Evolutionary conservation across 37 sponge, comb jelly and placozoan species (phyloP), one percentile per base, ranked within the genome.

Genomic region (Agelas oroides): DNA sequence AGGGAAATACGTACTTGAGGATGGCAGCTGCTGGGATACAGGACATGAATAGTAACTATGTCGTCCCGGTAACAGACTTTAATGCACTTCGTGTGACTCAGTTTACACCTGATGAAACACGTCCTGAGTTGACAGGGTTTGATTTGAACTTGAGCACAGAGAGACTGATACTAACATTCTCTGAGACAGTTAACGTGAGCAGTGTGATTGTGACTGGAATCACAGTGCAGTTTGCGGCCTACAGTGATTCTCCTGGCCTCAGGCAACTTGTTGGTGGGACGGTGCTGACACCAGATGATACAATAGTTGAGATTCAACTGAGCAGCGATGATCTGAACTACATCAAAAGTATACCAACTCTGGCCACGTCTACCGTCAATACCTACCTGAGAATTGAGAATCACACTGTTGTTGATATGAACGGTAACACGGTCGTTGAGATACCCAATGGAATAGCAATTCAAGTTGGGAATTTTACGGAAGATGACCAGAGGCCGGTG

Each of bases 61-160:
- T 92, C 27, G 58, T 41, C 5, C 71, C 80, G 15, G 75, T 94
- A 11, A 58, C 76, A 2, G 57, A 55, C 30, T 36, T 76, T 25
- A 66, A 66, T 13, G 94, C 85, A 0, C 57, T 93, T 28, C 69
- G 36, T 16, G 89, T 91, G 24, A 39, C 46, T 23, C 35, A 53
- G 21, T 91, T 69, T 53, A 66, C 56, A 3, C n/a, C 27, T 0
- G 92, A 95, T 46, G 75, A 39, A 2, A 86, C 80, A 27, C n/a
- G 46, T 16, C 95, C 95, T 37, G 37, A 33, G 23, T 76, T 95
- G 12, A 30, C 82, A 16, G 35, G 78, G 3, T 95, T 89, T 84
- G 97, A 96, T 53, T 70, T 96, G 19, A 70, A 96, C 64, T 58
- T 94, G 63, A 88, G 90, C 41, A 59, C 58, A 32, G 97, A 94